Percentiles rank a stretch among this genome's conserved stretches.
Conservation (phyloP, 2,797 vertebrate species). For the Oreortyx pictus region DNA sequence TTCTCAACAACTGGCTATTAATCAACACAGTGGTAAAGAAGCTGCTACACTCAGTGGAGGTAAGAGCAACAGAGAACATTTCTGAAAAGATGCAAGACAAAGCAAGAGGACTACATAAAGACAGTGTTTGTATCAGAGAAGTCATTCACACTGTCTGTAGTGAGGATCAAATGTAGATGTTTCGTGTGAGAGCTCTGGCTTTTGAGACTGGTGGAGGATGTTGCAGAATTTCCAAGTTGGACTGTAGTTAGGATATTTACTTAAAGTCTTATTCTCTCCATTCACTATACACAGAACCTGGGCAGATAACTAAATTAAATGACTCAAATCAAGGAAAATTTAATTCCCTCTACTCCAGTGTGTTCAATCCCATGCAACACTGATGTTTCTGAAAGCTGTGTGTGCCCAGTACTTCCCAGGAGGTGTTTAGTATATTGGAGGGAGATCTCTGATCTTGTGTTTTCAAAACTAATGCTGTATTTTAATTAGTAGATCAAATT, state of each 20-base stretch:
- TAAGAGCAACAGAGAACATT: neutral
- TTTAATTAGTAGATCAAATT: constrained; percentile 7
- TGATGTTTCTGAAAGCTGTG: neutral
- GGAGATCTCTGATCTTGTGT: neutral
- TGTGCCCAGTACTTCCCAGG: neutral
- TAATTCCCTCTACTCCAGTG: neutral
- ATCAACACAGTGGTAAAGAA: constrained; percentile 9
- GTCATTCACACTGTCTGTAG: neutral
- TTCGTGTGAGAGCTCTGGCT: neutral
- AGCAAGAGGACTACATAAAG: neutral
- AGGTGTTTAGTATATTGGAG: neutral
- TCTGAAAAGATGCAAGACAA: neutral
- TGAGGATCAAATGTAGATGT: neutral
- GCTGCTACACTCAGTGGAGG: neutral
- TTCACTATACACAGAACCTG: neutral
- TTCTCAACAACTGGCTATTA: neutral
- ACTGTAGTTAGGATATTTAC: neutral
- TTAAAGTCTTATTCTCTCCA: neutral
- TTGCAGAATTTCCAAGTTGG: neutral
- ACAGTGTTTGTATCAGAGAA: neutral
- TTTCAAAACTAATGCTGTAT: neutral
- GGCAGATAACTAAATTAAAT: neutral
- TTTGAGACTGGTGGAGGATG: neutral
- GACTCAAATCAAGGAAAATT: neutral
- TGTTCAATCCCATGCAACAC: neutral